Base-by-base conservation (phyloP, 2,797 vertebrate genomes). In the Amblyopsis hoosieri region DNA sequence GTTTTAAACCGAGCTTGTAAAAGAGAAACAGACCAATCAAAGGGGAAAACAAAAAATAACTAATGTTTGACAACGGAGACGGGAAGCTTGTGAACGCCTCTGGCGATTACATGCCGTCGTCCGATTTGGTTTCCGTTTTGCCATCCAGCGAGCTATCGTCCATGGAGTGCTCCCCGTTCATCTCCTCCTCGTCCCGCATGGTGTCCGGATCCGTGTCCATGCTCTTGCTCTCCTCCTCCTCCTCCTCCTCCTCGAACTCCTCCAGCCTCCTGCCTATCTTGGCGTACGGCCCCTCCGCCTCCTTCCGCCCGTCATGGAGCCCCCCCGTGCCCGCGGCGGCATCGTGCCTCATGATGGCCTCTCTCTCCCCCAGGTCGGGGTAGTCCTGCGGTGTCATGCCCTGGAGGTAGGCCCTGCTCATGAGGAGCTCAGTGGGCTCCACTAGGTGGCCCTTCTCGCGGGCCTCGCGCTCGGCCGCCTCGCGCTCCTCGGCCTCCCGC, bases 61-160 rank as follows among this genome's bases (percentile, higher is more conserved):
- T 29, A 4, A 29, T 14, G 5, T 37, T 9, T 1, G 2, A 23
- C 55, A 12, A 90, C 90, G 66, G 64, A 46, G 88, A 91, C 89
- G 94, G 93, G 94, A 95, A 94, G 94, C 94, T 94, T 94, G 90
- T 89, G 69, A 72, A 60, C 12, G 19, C 93, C 94, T 93, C 93
- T 92, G 90, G 93, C 72, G 87, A 92, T 97, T 96, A 98, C 95
- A 98, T 96, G 93, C 93, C 96, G 31, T 98, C 96, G 93, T 99
- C 97, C 90, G 96, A 99, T 96, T 98, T 99, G 95, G 96, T 97
- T 96, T 98, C 96, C 92, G 95, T 96, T 93, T 99, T 99, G 86
- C 96, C 96, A 84, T 98, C 97, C 92, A 98, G 92, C 37, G 97
- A 99, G 90, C 97, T 99, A 85, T 99, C 97, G 90, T 99, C 97